phyloP scores from a whole-genome alignment of 2,113 vertebrate species.

The Syrmaticus mikado region DNA sequence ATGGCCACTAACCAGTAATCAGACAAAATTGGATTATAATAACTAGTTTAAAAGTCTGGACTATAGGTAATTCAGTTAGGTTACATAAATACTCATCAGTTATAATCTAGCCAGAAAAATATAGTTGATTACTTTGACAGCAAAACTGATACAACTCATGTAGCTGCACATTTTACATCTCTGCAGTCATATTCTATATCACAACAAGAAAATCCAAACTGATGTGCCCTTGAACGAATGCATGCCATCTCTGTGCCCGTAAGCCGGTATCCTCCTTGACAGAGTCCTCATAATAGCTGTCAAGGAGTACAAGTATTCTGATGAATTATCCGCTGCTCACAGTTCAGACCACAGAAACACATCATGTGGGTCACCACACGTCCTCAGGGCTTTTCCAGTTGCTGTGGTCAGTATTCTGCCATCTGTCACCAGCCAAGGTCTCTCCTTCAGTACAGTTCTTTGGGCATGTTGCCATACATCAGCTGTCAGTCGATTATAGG shows the following conservation, averaged over 20 bases:
- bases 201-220: not conserved
- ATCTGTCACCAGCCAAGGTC: not conserved
- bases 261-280: not conserved
- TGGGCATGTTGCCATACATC: fast-evolving
- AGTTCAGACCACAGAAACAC: not conserved
- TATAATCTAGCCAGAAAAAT: not conserved
- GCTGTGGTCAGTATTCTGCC: not conserved
- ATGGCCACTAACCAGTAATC: not conserved
- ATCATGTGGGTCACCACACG: not conserved
- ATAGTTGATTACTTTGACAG: not conserved
- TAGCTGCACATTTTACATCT: not conserved
- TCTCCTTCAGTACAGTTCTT: not conserved
- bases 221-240: not conserved
- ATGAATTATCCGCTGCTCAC: not conserved
- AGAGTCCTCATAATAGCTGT: not conserved
- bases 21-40: not conserved
- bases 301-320: not conserved
- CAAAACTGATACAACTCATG: not conserved
- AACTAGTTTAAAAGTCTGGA: not conserved
- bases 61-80: not conserved
- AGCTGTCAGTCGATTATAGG: not conserved
- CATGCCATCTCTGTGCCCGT: not conserved
- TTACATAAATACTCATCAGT: not conserved
- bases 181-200: not conserved
- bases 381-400: not conserved